These are phyloP conservation scores for Eumeta japonica DNA, from an alignment of 1,140 invertebrate genomes.

Conservation along the genomic window DNA sequence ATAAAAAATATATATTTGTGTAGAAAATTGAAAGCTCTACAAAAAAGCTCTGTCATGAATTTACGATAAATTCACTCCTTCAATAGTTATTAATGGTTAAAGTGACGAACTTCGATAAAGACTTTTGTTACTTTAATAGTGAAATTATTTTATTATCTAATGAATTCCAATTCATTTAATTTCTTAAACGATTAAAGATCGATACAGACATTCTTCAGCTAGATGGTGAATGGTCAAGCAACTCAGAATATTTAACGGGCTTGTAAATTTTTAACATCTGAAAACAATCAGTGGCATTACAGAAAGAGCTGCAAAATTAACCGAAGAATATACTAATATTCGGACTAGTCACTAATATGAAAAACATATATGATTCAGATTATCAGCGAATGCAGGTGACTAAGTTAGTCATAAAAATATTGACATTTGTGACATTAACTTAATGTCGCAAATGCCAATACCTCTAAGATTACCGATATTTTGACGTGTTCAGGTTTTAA, in stretches of 20 bases:
- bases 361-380: slow-evolving; percentile 1
- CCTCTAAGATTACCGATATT: no score
- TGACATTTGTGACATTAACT: no score
- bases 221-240: not conserved
- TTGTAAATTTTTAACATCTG: not conserved
- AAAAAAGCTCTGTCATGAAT: no score
- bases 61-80: no score
- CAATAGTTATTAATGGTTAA: no score
- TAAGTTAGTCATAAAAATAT: no score
- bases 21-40: no score
- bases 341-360: not conserved
- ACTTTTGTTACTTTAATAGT: no score
- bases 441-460: no score
- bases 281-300: not conserved
- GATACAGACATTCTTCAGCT: not conserved
- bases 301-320: not conserved
- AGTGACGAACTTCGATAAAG: no score
- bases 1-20: no score
- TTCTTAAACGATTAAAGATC: not conserved
- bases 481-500: no score
- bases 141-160: not conserved
- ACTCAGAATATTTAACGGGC: not conserved
- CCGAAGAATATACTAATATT: slow-evolving; percentile 1
- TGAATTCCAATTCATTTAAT: not conserved
- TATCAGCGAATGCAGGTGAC: not conserved